Conservation (phyloP, 2,113 vertebrate species). For the Ciconia stormi region DNA sequence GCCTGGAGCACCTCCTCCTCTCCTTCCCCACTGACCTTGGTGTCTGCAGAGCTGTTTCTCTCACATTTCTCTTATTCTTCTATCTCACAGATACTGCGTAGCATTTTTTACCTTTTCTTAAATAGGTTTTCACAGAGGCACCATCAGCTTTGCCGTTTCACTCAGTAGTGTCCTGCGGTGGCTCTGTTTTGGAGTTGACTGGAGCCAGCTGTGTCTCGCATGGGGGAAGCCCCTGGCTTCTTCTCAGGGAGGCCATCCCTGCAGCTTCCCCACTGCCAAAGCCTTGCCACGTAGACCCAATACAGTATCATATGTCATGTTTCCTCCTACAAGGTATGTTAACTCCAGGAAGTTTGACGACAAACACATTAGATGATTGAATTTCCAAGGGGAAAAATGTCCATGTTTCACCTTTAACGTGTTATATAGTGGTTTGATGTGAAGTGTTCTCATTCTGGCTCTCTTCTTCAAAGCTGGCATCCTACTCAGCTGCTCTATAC, state of each 20-base stretch:
- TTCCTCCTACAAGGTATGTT: neutral
- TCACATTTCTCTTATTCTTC: neutral
- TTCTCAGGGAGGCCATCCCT: neutral
- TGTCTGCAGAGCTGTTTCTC: neutral
- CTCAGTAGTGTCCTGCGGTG: neutral
- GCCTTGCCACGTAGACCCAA: neutral
- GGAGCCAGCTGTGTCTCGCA: neutral
- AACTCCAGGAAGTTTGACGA: neutral
- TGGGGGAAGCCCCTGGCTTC: neutral
- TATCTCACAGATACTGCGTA: fast-evolving
- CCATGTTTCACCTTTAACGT: neutral
- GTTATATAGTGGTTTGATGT: neutral
- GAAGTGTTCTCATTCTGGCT: neutral
- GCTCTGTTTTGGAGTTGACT: neutral
- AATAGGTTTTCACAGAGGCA: neutral
- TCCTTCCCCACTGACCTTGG: neutral
- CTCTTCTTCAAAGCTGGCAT: neutral
- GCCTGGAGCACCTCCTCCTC: neutral
- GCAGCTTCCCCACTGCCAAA: neutral
- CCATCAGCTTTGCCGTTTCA: neutral
- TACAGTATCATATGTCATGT: neutral
- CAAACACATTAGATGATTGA: neutral
- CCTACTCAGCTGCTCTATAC: neutral
- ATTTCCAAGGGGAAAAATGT: neutral
- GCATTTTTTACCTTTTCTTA: neutral